Base-by-base conservation (phyloP, 2,113 vertebrate species). In the Xiphophorus hellerii region DNA sequence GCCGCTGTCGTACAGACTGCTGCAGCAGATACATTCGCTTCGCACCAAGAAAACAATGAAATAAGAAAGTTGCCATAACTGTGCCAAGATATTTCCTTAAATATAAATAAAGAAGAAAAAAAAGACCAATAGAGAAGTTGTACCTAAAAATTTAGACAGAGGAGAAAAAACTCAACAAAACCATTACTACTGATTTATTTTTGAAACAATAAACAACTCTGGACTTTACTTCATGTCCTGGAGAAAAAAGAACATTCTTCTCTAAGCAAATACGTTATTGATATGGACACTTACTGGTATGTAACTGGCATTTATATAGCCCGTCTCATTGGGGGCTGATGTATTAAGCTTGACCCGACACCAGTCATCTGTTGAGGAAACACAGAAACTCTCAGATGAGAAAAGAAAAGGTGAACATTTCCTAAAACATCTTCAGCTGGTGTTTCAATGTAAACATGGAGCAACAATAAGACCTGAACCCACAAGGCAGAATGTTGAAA, bases 271-370 rank as follows among this genome's bases (percentile, higher is more conserved):
- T 6, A 1, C 1, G 4, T 6, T 7, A 48, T 17, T 48, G 20
- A 48, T 5, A 48, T 20, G 9, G 2, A n/a, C n/a, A 93, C 96
- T 68, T 90, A 96, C 96, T 9, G 95, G 94, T 60, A 97, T 89
- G 83, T 95, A 96, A 74, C 76, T 96, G 76, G 96, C 96, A 44
- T 97, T 97, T 74, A 97, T 96, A 86, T 97, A 97, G 86, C 96
- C 94, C 0, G 93, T 77, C 0, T 22, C 78, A 0, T 80, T 78
- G 0, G 68, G 73, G 1, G 8, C 51, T 4, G 82, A 51, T 29
- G 64, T 22, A 2, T 5, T 60, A 1, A 97, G 92, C 80, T 91
- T 94, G 66, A 97, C 96, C 0, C 94, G 93, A 54, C 93, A 92
- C 79, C 91, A 93, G 88, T 97, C 96, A 51, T 96, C 96, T 97